A percentile compares a stretch with the other conserved stretches of the same genome.
These are phyloP conservation scores for Muscidifurax raptorellus DNA, from an alignment of 1,140 invertebrate species.

Conservation along the genomic window DNA sequence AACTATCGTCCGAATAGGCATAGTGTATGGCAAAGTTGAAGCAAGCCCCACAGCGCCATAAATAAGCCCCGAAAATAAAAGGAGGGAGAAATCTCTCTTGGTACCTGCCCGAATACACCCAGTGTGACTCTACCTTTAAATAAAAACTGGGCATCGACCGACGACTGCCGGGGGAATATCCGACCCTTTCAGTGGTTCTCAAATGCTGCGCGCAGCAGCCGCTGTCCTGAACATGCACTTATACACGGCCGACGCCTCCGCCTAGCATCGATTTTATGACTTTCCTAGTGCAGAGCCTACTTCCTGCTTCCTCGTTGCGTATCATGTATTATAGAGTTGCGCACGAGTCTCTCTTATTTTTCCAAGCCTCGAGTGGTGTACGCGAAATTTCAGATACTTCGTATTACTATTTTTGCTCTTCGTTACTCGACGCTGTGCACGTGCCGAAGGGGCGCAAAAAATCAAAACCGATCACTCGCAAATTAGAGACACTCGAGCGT, in stretches of 20 bases:
- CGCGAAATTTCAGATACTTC: not conserved
- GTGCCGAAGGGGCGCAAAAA: not conserved
- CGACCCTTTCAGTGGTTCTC: constrained; percentile 51
- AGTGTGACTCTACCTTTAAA: constrained; percentile 10
- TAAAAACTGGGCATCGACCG: constrained; percentile 47
- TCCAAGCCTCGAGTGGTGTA: no score
- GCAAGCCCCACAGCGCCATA: not conserved
- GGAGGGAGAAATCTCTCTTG: not conserved
- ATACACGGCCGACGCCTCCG: not conserved
- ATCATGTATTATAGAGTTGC: no score
- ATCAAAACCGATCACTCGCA: not conserved
- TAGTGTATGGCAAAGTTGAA: not conserved
- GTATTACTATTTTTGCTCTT: not conserved
- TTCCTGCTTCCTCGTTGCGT: not conserved
- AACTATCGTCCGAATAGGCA: not conserved
- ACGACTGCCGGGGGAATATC: constrained; percentile 1
- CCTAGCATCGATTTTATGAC: constrained; percentile 45
- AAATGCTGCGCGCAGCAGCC: not conserved
- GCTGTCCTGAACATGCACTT: no score
- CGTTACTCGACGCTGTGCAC: not conserved
- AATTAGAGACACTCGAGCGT: not conserved
- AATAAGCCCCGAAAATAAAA: not conserved
- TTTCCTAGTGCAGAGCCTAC: not conserved
- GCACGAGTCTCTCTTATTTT: no score
- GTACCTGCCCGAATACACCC: constrained; percentile 34